phyloP scores from a whole-genome alignment of 2,113 vertebrate species.

The Nothobranchius furzeri region DNA sequence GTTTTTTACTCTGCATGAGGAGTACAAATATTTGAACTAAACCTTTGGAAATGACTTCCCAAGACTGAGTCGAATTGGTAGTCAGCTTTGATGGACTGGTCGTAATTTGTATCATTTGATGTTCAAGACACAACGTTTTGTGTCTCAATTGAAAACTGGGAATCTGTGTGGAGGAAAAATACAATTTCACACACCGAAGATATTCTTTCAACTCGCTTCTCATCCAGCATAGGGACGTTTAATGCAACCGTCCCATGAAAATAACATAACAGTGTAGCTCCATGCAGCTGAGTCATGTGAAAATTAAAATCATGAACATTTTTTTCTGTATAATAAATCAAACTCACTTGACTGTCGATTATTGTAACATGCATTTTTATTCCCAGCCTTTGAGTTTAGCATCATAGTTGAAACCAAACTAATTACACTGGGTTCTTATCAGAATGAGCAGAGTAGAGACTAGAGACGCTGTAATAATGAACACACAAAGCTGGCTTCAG shows the following conservation, averaged over 20 bases:
- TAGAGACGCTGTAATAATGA: constrained; percentile 16
- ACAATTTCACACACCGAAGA: not conserved
- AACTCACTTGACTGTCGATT: too few relatives aligned
- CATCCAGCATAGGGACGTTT: not conserved
- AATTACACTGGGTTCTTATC: constrained; percentile 13
- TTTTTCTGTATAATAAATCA: too few relatives aligned
- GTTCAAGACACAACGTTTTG: not conserved
- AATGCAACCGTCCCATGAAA: not conserved
- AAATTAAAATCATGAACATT: constrained; percentile 3
- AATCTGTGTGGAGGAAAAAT: not conserved
- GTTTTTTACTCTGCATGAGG: constrained; percentile 12
- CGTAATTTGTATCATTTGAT: constrained; percentile 2
- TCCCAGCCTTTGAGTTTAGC: constrained; percentile 7
- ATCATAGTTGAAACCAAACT: not conserved
- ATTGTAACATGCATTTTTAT: not conserved
- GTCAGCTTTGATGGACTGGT: not conserved
- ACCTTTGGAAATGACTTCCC: constrained; percentile 16
- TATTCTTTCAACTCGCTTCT: not conserved
- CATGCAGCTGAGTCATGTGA: not conserved
- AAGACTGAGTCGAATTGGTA: not conserved
- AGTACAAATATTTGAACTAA: constrained; percentile 20
- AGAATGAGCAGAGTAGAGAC: constrained; percentile 13
- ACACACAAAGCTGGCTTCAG: constrained; percentile 1
- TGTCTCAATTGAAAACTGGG: not conserved
- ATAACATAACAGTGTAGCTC: not conserved